These are phyloP conservation scores for Isichthys henryi DNA, from an alignment of 2,113 vertebrate species.

Conservation along the genomic window DNA sequence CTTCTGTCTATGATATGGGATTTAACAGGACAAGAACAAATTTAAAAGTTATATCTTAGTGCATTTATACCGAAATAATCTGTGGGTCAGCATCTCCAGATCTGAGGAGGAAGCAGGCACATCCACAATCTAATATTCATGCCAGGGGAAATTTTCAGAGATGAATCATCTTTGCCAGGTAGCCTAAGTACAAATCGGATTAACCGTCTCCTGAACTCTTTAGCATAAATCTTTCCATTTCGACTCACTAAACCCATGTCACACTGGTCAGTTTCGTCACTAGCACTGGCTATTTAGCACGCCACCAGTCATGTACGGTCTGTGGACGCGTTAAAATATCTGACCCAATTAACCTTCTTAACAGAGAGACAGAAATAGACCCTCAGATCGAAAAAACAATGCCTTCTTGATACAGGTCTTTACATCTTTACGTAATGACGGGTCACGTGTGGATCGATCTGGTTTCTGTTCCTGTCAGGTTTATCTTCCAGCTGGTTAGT, in stretches of 20 bases:
- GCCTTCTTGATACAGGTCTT: neutral
- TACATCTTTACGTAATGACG: neutral
- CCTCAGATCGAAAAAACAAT: neutral
- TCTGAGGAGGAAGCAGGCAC: neutral
- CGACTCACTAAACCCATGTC: neutral
- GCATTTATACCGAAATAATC: neutral
- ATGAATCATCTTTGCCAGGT: neutral
- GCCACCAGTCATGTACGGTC: neutral
- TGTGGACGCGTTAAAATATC: neutral
- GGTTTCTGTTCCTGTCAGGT: neutral
- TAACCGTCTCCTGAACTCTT: neutral
- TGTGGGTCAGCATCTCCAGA: neutral
- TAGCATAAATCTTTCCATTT: neutral
- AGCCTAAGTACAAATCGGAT: neutral
- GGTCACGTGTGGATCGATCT: neutral
- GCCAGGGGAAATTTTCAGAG: neutral
- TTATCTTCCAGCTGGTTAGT: neutral
- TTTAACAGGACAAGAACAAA: neutral
- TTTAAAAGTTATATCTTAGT: neutral
- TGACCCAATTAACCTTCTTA: neutral
- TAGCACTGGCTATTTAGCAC: neutral
- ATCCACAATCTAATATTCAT: neutral
- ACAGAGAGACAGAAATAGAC: neutral
- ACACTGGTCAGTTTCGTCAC: neutral
- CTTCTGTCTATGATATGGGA: neutral